Percentiles rank a stretch among this genome's conserved stretches.
phyloP scores from a whole-genome alignment of 2,113 vertebrate species.

The Trematomus loennbergii region DNA sequence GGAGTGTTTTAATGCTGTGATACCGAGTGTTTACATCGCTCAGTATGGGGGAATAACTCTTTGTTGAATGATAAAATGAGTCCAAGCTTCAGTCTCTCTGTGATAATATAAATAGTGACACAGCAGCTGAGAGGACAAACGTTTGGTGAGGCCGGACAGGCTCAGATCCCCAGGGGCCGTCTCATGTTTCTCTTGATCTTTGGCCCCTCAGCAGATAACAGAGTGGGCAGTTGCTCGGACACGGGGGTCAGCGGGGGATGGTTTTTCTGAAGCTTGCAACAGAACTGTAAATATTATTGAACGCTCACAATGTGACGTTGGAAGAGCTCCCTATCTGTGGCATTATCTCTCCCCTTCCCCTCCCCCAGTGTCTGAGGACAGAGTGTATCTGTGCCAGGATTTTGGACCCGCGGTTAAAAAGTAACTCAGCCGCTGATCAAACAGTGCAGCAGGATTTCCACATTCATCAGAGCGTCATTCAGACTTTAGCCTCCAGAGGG shows the following conservation, averaged over 20 bases:
- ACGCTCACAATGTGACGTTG: constrained; percentile 12
- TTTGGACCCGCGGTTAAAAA: constrained; percentile 71
- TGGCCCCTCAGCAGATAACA: constrained; percentile 53
- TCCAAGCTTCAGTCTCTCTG: neutral
- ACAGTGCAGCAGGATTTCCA: constrained; percentile 47
- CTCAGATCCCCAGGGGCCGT: neutral
- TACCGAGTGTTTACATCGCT: no score
- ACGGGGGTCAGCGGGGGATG: constrained; percentile 12
- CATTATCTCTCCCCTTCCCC: neutral
- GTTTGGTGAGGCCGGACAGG: neutral
- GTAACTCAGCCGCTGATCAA: constrained; percentile 64
- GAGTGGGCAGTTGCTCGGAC: constrained; percentile 1
- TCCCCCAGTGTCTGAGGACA: constrained; percentile 8
- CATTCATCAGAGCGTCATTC: constrained; percentile 35
- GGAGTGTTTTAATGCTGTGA: no score
- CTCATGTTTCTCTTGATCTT: constrained; percentile 40
- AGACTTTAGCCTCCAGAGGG: constrained; percentile 60
- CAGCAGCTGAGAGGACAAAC: constrained; percentile 5
- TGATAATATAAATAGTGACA: neutral
- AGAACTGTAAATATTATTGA: neutral
- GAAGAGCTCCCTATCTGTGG: constrained; percentile 10
- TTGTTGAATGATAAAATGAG: no score
- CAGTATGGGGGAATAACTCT: no score
- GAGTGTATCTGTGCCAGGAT: constrained; percentile 24
- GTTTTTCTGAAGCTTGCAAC: constrained; percentile 5